Base-by-base conservation (phyloP, 1,140 invertebrate genomes). In the Macrocentrus cingulum region DNA sequence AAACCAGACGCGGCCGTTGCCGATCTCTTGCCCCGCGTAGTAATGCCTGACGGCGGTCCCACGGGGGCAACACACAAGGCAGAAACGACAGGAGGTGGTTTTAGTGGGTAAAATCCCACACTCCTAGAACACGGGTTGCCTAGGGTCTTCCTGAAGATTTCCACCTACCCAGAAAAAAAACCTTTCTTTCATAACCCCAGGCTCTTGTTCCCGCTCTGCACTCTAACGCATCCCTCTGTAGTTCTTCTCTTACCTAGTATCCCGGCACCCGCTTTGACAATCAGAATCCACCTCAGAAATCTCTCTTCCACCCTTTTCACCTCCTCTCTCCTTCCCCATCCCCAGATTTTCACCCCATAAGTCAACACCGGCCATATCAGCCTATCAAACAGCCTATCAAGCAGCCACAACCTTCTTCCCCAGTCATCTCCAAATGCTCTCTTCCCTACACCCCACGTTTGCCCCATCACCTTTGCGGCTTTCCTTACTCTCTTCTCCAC, bases 241-340 rank as follows among this genome's bases (percentile, higher is more conserved):
- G 20, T 19, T 58, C 56, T 22, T 58, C 46, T 44, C 56, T 58
- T 13, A 58, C 45, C 56, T 23, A 49, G 20, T 58, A 58, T n/a
- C 56, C 56, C 32, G 45, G 2, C 25, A 42, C 46, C 13, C 32
- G 39, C 25, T 37, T 37, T 18, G n/a, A 29, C 19, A 9, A 19
- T 41, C 6, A 51, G 15, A 16, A 51, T 23, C 56, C 56, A 58
- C 19, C 37, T 36, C 19, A 58, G 20, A 22, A 0, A 58, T 51
- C 46, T 50, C 32, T 58, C 46, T 22, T 60, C 20, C 9, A 52
- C 16, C 34, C 22, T 32, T 37, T 50, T 39, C 20, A 51, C 13
- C 9, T 34, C 20, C 46, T 25, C 48, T 29, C 36, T 58, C n/a
- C 7, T 5, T 25, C 32, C 32, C 22, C 23, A 49, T 8, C 46